These are phyloP conservation scores for Drosophila austrosaltans DNA, from an alignment of 2,888 invertebrate species.

Conservation along the genomic window DNA sequence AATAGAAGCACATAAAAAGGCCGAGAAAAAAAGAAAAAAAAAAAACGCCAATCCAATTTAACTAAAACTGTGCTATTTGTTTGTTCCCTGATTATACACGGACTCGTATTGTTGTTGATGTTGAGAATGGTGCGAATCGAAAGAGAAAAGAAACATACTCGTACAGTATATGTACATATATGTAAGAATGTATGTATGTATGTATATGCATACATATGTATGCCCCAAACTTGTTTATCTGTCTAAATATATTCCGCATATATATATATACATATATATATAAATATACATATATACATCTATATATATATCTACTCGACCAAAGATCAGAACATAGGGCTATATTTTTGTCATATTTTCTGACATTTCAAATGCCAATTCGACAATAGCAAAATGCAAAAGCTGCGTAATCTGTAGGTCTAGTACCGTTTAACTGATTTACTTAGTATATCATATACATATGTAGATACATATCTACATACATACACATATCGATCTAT, in stretches of 20 bases:
- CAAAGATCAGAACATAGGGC: conserved; percentile 2
- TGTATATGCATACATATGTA: conserved; percentile 6
- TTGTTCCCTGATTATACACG: conserved; percentile 61
- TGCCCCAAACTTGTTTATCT: conserved; percentile 2
- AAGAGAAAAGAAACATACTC: conserved; percentile 50
- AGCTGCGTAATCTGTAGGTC: neutral
- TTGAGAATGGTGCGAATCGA: conserved; percentile 73
- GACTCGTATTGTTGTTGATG: conserved; percentile 48
- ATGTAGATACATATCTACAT: conserved; percentile 20
- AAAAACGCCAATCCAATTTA: conserved; percentile 11
- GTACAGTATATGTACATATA: conserved; percentile 12
- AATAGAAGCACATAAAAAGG: conserved; percentile 51
- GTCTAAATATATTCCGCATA: conserved; percentile 7
- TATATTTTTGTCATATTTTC: conserved; percentile 7
- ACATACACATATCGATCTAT: neutral
- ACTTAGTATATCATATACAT: conserved; percentile 1
- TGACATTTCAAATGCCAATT: conserved; percentile 3
- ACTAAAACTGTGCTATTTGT: conserved; percentile 74
- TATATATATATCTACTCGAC: conserved; percentile 26
- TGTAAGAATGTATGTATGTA: conserved; percentile 4
- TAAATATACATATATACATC: conserved; percentile 18
- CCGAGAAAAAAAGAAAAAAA: conserved; percentile 34
- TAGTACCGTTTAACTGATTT: conserved; percentile 2
- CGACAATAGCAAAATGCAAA: conserved; percentile 44
- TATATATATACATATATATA: conserved; percentile 10